phyloP scores from a whole-genome alignment of 1,140 invertebrate genomes.

The Paraescarpia echinospica region DNA sequence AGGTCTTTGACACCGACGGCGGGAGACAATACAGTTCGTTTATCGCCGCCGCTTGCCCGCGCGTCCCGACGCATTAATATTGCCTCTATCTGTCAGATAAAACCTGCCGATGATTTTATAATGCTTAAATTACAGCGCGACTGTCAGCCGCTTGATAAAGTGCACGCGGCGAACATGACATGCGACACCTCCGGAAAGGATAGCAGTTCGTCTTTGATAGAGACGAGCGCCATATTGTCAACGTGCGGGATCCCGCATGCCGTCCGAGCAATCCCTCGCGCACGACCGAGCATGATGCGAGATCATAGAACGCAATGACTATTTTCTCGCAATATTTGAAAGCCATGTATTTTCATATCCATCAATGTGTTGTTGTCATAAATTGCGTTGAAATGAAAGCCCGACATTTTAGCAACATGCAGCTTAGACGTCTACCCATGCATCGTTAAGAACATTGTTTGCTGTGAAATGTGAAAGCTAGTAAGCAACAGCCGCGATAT shows the following conservation, averaged over 20 bases:
- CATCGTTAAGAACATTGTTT: not conserved
- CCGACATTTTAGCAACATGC: not conserved
- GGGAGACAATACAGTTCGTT: not conserved
- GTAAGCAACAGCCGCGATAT: not conserved
- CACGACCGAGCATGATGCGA: not conserved
- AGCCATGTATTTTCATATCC: not conserved
- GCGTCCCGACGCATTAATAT: not conserved
- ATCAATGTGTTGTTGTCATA: not conserved
- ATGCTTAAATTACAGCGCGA: conserved; percentile 5
- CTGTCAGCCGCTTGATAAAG: conserved; percentile 3
- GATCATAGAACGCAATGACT: not conserved
- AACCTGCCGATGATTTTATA: conserved; percentile 5
- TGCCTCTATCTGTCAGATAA: not conserved
- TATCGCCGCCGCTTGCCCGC: not conserved
- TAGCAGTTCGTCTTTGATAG: not conserved
- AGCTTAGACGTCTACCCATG: too few relatives aligned
- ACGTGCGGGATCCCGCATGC: not conserved
- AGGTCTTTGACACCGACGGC: not conserved
- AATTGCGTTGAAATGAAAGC: not conserved
- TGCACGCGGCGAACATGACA: conserved; percentile 3
- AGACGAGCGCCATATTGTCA: not conserved
- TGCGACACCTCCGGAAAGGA: not conserved
- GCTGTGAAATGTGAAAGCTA: not conserved
- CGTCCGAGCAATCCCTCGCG: not conserved
- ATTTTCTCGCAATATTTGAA: not conserved